Evolutionary conservation across 2,888 invertebrate genomes (phyloP), one percentile per base, ranked within the genome.

Genomic region (Lithophane ornitopus): DNA sequence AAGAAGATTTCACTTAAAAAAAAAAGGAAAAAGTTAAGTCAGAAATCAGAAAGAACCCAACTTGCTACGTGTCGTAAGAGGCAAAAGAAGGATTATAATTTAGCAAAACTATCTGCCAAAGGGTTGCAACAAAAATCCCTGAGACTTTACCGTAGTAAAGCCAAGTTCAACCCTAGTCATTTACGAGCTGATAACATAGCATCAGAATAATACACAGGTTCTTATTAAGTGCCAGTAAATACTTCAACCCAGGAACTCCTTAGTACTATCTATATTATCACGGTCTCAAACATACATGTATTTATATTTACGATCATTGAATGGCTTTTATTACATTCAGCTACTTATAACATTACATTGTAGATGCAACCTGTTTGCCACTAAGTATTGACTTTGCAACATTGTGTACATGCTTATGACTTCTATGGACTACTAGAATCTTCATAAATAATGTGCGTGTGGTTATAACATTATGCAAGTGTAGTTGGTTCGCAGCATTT

Each of bases 271-370:
- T 85, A 75, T 79, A 81, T 67, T 78, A 78, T 68, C 61, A 59
- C 59, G 19, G 16, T 52, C 26, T 74, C 71, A 72, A 77, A 67
- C 58, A 71, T 65, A 73, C 74, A 63, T 76, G 76, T 44, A 80
- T 80, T 76, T 76, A 74, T 76, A 85, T 87, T 86, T 80, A 85
- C 80, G 79, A 74, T 74, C 65, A 76, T 75, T 77, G 80, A 73
- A 85, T 74, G 71, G 74, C 70, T 85, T 88, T 82, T 82, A 88
- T 82, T 81, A 80, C 82, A 77, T 75, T 84, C 61, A 58, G 88
- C 88, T 87, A 82, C 87, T 81, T 85, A 82, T 44, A 71, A 59
- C 59, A 69, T 71, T 72, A 84, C 82, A 75, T 73, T 72, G 82
- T 81, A 68, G 11, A 59, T 62, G 39, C 65, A 84, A 84, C 80